phyloP scores from a whole-genome alignment of 2,888 invertebrate genomes.

The Agrochola macilenta region DNA sequence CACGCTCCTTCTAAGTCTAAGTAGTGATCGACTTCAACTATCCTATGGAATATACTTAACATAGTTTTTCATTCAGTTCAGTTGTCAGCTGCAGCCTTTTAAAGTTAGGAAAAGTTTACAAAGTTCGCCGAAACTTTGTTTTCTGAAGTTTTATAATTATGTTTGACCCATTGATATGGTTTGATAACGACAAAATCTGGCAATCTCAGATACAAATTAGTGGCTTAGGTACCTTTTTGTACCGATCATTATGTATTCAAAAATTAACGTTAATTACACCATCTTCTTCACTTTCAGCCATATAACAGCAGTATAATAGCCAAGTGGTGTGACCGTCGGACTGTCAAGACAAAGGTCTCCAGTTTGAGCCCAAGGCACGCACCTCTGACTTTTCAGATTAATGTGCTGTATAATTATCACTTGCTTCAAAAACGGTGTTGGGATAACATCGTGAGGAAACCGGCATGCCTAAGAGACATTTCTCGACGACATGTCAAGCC shows the following conservation, averaged over 20 bases:
- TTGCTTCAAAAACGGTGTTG: no score
- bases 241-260: background rate
- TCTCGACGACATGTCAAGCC: no score
- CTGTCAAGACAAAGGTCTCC: no score
- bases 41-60: slow-evolving; percentile 42
- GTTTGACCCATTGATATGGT: background rate
- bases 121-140: slow-evolving; percentile 8
- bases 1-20: slow-evolving; percentile 56
- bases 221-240: background rate
- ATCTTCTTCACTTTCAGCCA: no score
- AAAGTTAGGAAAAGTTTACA: background rate
- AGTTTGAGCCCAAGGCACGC: no score
- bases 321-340: no score
- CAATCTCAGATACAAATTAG: background rate
- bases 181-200: background rate
- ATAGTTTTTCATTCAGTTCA: slow-evolving; percentile 35
- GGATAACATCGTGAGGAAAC: no score
- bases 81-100: background rate
- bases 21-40: slow-evolving; percentile 67
- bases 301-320: background rate
- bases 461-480: background rate
- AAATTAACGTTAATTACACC: background rate
- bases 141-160: background rate
- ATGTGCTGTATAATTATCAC: no score
- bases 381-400: no score